Percentiles rank a stretch among this genome's conserved stretches.
Evolutionary conservation across 2,888 invertebrate genomes (phyloP).

Genomic region (Nephrotoma flavescens): DNA sequence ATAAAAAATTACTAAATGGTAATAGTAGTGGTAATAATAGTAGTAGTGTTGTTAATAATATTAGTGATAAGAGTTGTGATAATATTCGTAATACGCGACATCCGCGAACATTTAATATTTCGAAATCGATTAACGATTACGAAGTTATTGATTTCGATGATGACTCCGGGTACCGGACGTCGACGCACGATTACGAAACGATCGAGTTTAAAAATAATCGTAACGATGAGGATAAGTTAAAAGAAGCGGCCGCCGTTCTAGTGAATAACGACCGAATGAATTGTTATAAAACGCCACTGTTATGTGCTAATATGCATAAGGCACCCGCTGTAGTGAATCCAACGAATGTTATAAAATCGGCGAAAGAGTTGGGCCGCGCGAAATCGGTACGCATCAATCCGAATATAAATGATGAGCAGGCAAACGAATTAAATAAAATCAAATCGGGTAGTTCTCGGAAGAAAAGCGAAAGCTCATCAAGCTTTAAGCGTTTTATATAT

Average conservation of each 20-base stretch:
- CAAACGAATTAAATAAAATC: not conserved
- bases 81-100: not conserved
- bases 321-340: not conserved
- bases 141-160: constrained; percentile 3
- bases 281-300: constrained; percentile 5
- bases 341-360: not conserved
- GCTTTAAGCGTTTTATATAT: constrained; percentile 6
- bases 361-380: constrained; percentile 2
- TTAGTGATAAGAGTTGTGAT: not conserved
- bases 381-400: constrained; percentile 10
- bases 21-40: not conserved
- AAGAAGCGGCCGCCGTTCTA: not conserved
- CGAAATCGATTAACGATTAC: constrained; percentile 2
- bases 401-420: not conserved
- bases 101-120: not conserved
- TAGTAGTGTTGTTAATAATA: not conserved
- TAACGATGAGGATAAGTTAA: not conserved
- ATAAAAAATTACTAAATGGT: constrained; percentile 6
- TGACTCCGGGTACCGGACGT: not conserved
- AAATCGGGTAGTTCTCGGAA: not conserved
- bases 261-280: constrained; percentile 3
- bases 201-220: constrained; percentile 4
- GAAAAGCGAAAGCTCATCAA: not conserved
- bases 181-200: not conserved
- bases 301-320: not conserved